Conservation (phyloP, 2,113 vertebrate species). For the Narcine bancroftii region DNA sequence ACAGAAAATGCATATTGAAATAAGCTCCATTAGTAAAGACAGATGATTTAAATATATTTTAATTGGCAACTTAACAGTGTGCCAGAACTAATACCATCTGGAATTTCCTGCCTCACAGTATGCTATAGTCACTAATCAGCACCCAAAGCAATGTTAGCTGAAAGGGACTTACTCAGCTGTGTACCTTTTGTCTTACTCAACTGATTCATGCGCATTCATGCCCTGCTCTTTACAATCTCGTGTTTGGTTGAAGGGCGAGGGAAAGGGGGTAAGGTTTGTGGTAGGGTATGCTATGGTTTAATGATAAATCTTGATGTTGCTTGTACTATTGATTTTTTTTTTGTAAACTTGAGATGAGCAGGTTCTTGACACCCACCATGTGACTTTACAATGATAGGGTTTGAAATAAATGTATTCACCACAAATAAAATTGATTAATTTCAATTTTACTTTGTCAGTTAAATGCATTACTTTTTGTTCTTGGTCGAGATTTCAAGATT, state of each 20-base stretch:
- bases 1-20: not conserved
- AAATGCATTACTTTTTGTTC: not conserved
- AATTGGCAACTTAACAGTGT: not conserved
- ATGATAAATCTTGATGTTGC: constrained; percentile 19
- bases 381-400: not conserved
- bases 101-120: constrained; percentile 48
- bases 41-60: constrained; percentile 34
- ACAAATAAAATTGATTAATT: not conserved
- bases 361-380: constrained; percentile 26
- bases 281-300: no score
- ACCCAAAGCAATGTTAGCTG: constrained; percentile 51
- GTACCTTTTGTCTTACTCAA: constrained; percentile 49
- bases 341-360: constrained; percentile 29
- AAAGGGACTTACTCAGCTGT: constrained; percentile 46
- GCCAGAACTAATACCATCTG: constrained; percentile 47
- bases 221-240: constrained; percentile 40
- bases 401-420: constrained; percentile 27
- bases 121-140: constrained; percentile 52
- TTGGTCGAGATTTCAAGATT: not conserved
- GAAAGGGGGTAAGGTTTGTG: no score
- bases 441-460: not conserved
- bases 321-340: constrained; percentile 22
- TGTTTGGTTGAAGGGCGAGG: not conserved
- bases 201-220: constrained; percentile 59
- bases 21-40: not conserved